Percentiles rank a stretch among this genome's conserved stretches.
Conservation (phyloP, 1,140 invertebrate species). For the Drosophila lini region DNA sequence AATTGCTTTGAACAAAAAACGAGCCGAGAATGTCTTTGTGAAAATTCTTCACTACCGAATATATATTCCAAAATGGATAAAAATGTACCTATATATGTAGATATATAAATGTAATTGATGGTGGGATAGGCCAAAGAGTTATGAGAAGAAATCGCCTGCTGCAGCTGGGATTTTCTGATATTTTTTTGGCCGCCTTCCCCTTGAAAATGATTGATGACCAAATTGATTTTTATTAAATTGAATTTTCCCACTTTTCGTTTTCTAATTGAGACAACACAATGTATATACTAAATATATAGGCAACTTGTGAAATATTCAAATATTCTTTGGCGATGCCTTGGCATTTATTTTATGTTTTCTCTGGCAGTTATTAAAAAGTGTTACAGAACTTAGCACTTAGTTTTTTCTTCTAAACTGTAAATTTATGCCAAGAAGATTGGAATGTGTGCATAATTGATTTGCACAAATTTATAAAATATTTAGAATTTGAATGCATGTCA, state of each 20-base stretch:
- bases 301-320: constrained; percentile 22
- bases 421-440: constrained; percentile 21
- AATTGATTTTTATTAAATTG: constrained; percentile 37
- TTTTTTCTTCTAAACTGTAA: constrained; percentile 5
- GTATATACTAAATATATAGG: not conserved
- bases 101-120: constrained; percentile 54
- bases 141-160: constrained; percentile 28
- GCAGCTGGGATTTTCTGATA: constrained; percentile 22
- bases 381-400: constrained; percentile 55
- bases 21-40: constrained; percentile 26
- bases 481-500: not conserved
- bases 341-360: constrained; percentile 22
- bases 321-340: not conserved
- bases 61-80: constrained; percentile 8
- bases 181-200: not conserved
- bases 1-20: constrained; percentile 43
- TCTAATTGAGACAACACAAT: constrained; percentile 29
- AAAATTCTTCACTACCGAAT: constrained; percentile 9
- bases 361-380: constrained; percentile 32
- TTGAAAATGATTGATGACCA: constrained; percentile 52
- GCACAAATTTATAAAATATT: not conserved
- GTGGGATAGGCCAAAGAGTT: constrained; percentile 16
- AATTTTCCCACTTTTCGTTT: constrained; percentile 3
- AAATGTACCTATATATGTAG: not conserved
- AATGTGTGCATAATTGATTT: constrained; percentile 4